phyloP scores from a whole-genome alignment of 1,140 invertebrate genomes.

The Steinernema khuongi region DNA sequence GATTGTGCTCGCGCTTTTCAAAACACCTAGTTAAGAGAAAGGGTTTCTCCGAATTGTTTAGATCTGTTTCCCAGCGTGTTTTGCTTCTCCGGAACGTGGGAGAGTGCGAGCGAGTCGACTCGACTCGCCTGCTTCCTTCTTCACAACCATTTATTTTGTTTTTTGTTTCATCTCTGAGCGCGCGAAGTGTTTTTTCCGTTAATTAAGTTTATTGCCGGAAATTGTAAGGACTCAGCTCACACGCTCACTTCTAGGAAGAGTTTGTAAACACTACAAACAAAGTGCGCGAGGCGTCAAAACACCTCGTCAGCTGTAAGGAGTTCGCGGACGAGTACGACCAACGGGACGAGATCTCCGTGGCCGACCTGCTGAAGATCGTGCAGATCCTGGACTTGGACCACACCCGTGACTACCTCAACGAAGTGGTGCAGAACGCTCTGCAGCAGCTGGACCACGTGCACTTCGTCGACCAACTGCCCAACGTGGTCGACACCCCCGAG shows the following conservation, averaged over 20 bases:
- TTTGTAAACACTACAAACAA: neutral
- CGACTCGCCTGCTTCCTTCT: no score
- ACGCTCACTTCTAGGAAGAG: neutral
- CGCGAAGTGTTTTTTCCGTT: no score
- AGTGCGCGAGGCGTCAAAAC: neutral
- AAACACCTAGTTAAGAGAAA: no score
- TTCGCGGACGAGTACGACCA: conserved; percentile 6
- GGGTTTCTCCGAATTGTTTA: no score
- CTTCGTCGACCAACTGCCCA: neutral
- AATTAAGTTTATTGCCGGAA: no score
- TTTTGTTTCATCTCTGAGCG: no score
- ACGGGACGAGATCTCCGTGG: neutral
- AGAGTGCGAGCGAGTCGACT: no score
- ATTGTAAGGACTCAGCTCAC: no score
- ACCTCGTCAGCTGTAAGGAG: neutral
- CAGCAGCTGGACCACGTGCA: neutral
- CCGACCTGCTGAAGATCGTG: neutral
- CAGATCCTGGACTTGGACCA: neutral
- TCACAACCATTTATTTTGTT: no score
- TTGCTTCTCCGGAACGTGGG: no score
- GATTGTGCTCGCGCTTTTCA: no score
- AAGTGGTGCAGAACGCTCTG: neutral
- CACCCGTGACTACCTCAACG: neutral
- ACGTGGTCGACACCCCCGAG: neutral
- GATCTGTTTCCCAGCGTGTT: no score